Conservation (phyloP, 2,113 vertebrate genomes). For the Ophthalmolycus amberensis region DNA sequence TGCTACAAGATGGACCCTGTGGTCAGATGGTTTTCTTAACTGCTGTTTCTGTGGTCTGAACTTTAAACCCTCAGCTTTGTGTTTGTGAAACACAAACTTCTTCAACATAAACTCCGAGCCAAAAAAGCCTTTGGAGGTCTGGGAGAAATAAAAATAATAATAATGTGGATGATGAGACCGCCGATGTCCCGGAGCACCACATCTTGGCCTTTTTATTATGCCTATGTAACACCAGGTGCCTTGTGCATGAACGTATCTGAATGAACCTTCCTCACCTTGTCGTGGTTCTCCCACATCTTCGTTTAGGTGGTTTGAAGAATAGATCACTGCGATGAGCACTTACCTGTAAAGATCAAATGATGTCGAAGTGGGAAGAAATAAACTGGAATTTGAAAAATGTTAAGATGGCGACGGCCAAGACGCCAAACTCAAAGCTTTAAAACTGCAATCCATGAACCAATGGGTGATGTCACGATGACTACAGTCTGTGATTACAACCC, state of each 20-base stretch:
- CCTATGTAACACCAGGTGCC: background rate
- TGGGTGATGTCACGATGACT: too few relatives aligned
- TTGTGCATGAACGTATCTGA: background rate
- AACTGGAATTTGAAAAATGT: background rate
- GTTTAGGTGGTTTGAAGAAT: background rate
- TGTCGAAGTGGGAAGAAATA: background rate
- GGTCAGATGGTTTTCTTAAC: background rate
- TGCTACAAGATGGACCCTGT: background rate
- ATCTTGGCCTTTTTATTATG: background rate
- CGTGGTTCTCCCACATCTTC: background rate
- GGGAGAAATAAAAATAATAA: background rate
- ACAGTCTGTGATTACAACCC: background rate
- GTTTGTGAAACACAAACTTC: background rate
- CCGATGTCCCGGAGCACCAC: background rate
- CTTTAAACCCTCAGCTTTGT: background rate
- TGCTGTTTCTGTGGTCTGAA: background rate
- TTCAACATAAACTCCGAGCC: background rate
- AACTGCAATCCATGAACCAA: too few relatives aligned
- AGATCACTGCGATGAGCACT: background rate
- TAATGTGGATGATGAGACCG: background rate
- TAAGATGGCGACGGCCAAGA: too few relatives aligned
- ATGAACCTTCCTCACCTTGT: background rate
- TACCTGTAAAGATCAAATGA: constrained; percentile 6
- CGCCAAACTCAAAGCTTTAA: too few relatives aligned
- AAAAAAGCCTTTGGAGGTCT: background rate